Percentiles rank a stretch among this genome's conserved stretches.
Conservation (phyloP, 2,888 invertebrate species). For the Tubulanus polymorphus region DNA sequence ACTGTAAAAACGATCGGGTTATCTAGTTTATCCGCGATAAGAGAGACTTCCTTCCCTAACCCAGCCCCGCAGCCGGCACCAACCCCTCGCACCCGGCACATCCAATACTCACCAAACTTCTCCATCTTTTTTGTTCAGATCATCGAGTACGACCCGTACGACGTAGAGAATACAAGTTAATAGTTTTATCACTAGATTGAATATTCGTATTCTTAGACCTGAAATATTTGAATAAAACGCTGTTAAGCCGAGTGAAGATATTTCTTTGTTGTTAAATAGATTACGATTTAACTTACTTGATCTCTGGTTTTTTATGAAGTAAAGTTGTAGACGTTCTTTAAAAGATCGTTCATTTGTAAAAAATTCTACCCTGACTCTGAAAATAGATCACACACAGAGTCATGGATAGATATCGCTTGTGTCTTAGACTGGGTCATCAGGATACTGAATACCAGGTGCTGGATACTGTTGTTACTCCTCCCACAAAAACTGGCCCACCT, state of each 20-base stretch:
- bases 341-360: slow-evolving; percentile 99
- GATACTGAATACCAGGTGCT: no score
- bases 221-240: slow-evolving; percentile 52
- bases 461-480: no score
- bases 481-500: no score
- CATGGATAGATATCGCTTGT: background rate
- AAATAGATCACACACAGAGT: slow-evolving; percentile 56
- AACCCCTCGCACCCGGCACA: no score
- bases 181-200: slow-evolving; percentile 94
- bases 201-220: slow-evolving; percentile 97
- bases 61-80: no score
- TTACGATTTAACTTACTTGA: slow-evolving; percentile 76
- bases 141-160: slow-evolving; percentile 85
- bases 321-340: slow-evolving; percentile 96
- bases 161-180: slow-evolving; percentile 95
- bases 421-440: background rate
- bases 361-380: slow-evolving; percentile 97
- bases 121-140: slow-evolving; percentile 61
- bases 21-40: no score
- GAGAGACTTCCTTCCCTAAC: no score
- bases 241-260: background rate
- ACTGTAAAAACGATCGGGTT: no score
- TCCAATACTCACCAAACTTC: no score
- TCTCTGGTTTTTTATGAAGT: slow-evolving; percentile 99
- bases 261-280: background rate